Base-by-base conservation (phyloP, 2,888 invertebrate genomes). In the Micoletzkya japonica region DNA sequence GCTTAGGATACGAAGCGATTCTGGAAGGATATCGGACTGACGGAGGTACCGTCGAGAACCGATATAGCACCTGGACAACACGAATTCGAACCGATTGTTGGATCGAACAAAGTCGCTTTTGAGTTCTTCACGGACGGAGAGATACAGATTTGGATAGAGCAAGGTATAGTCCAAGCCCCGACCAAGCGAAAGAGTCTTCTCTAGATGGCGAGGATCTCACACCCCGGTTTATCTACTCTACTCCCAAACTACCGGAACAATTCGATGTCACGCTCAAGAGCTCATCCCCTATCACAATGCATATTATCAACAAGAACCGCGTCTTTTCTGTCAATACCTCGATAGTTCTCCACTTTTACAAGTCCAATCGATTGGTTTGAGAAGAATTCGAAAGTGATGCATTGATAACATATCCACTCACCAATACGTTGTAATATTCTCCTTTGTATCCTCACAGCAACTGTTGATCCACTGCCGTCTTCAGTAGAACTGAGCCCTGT, bases 211-310 rank as follows among this genome's bases (percentile, higher is more conserved):
- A 37, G 17, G 73, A 73, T 49, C 70, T 73, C 37, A 71, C 69
- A 57, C 71, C 73, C 1, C 63, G 73, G 17, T 71, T 73, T 49
- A 58, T 52, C 26, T 59, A 60, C 37, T 26, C 71, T 0, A 71
- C 71, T 66, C 73, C 73, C 1, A 69, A 69, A 32, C 36, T 73
- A 17, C 59, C 71, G 17, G 73, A 73, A 34, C 68, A 68, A 44
- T 58, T 58, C 26, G 24, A 2, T 4, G 57, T 30, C 14, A 30
- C 32, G 17, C 49, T 68, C 2, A 57, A 7, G 2, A 34, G 52
- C 10, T 32, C 20, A 4, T 30, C 57, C 10, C 68, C 68, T 14
- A 44, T 68, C 24, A 49, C 20, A 10, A 7, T 68, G 6, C 30
- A 30, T 30, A 58, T 68, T 7, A 37, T 68, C 24, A 68, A 68